Percentiles rank a stretch among this genome's conserved stretches.
Conservation (phyloP, 2,888 invertebrate species). For the Dolichopus griseipennis region DNA sequence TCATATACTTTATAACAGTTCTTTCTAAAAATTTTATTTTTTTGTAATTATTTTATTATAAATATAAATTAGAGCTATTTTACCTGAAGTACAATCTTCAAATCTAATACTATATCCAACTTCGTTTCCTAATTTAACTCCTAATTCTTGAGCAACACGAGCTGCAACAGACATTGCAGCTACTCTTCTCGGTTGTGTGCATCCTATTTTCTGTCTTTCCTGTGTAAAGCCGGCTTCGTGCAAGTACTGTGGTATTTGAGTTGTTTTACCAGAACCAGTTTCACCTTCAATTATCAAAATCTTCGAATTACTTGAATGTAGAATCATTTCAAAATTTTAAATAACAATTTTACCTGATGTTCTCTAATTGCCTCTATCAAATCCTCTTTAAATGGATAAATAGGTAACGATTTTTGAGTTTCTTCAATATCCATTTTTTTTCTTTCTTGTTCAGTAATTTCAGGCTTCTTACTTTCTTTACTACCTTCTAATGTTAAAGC, state of each 20-base stretch:
- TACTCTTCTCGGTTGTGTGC: conserved; percentile 94
- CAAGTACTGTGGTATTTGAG: conserved; percentile 96
- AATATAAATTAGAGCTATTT: neutral
- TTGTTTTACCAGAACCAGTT: conserved; percentile 98
- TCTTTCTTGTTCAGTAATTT: conserved; percentile 58
- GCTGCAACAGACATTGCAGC: conserved; percentile 99
- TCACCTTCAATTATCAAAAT: conserved; percentile 95
- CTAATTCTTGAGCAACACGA: conserved; percentile 96
- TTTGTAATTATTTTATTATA: too few relatives aligned
- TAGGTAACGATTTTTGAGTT: conserved; percentile 84
- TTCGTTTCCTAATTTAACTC: conserved; percentile 88
- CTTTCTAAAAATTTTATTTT: conserved; percentile 67
- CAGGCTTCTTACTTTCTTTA: conserved; percentile 45
- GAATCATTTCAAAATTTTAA: neutral
- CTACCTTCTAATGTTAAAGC: conserved; percentile 71
- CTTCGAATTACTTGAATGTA: conserved; percentile 32
- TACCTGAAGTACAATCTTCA: conserved; percentile 89
- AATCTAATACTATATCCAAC: conserved; percentile 89
- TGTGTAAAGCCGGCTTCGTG: conserved; percentile 85
- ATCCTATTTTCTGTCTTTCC: conserved; percentile 83
- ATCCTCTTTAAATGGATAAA: conserved; percentile 83
- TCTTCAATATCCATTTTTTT: conserved; percentile 79
- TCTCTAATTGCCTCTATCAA: conserved; percentile 84
- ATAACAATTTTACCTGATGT: conserved; percentile 54
- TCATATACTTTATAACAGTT: conserved; percentile 97